Percentiles rank a stretch among this genome's conserved stretches.
These are phyloP conservation scores for Austrolebias charrua DNA, from an alignment of 2,797 vertebrate species.

Conservation along the genomic window DNA sequence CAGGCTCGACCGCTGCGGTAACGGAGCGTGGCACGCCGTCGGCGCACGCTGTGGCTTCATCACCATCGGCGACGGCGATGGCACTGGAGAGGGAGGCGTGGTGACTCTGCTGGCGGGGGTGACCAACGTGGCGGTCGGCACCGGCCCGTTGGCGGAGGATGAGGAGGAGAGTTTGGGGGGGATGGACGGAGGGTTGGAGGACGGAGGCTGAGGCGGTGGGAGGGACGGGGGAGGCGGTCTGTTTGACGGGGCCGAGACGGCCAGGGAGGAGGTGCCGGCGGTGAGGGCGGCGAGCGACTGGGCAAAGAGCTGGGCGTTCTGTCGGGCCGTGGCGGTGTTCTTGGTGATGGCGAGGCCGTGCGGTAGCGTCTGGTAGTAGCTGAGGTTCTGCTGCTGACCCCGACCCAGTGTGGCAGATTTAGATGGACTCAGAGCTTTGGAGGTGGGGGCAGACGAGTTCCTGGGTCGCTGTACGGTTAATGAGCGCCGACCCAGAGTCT, in stretches of 20 bases:
- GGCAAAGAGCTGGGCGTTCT: conserved; percentile 75
- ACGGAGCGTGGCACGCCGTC: conserved; percentile 69
- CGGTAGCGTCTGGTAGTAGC: conserved; percentile 76
- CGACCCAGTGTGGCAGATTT: conserved; percentile 68
- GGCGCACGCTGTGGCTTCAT: conserved; percentile 71
- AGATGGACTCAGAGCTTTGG: conserved; percentile 55
- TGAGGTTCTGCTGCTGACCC: conserved; percentile 60
- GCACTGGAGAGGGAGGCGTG: conserved; percentile 70
- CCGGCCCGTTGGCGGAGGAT: conserved; percentile 59
- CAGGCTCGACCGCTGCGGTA: conserved; percentile 80
- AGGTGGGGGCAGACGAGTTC: conserved; percentile 30
- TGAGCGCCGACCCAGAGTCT: conserved; percentile 64
- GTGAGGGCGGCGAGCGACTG: conserved; percentile 77
- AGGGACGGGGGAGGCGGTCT: conserved; percentile 72
- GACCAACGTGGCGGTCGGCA: conserved; percentile 77
- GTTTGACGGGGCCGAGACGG: conserved; percentile 64
- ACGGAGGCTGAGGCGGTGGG: conserved; percentile 69
- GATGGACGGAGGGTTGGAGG: conserved; percentile 62
- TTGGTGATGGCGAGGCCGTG: conserved; percentile 76
- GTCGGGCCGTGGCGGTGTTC: conserved; percentile 64
- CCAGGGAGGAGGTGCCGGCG: conserved; percentile 65
- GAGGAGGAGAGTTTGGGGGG: conserved; percentile 51
- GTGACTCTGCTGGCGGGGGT: conserved; percentile 68
- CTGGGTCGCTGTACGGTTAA: conserved; percentile 62
- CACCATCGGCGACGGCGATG: conserved; percentile 58